Conservation (phyloP, 2,888 invertebrate genomes). For the Hirtodrosophila histrioides region DNA sequence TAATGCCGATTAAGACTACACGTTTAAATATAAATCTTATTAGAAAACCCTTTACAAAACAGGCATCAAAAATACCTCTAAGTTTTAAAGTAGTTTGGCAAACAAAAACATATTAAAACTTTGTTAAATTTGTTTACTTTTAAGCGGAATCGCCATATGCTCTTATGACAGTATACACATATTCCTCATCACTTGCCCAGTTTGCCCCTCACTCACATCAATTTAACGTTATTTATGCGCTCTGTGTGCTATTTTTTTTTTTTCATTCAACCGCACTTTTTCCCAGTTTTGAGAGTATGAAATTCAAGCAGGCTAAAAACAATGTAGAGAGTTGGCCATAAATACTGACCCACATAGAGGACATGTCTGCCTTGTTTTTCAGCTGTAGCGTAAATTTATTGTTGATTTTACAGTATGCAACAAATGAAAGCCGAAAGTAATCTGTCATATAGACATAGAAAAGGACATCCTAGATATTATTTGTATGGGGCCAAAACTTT, state of each 20-base stretch:
- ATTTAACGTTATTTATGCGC: constrained; percentile 45
- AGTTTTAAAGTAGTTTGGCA: too few relatives aligned
- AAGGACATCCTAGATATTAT: constrained; percentile 8
- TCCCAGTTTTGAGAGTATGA: constrained; percentile 19
- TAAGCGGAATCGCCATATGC: neutral
- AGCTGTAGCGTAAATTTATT: constrained; percentile 6
- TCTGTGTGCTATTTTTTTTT: constrained; percentile 7
- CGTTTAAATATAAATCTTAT: too few relatives aligned
- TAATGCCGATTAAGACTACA: too few relatives aligned
- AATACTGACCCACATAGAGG: constrained; percentile 40
- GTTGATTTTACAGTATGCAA: neutral
- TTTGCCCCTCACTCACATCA: constrained; percentile 4
- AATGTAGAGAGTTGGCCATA: constrained; percentile 35
- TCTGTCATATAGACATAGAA: too few relatives aligned
- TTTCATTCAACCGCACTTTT: constrained; percentile 13
- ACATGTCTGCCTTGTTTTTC: constrained; percentile 1
- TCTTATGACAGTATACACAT: neutral
- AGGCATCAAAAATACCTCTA: too few relatives aligned
- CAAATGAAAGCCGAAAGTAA: too few relatives aligned
- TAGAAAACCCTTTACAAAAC: too few relatives aligned
- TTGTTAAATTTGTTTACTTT: too few relatives aligned
- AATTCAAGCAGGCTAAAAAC: constrained; percentile 36
- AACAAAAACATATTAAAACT: too few relatives aligned
- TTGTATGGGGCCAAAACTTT: constrained; percentile 6
- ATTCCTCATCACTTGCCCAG: constrained; percentile 1